Evolutionary conservation across 2,888 invertebrate species (phyloP), one percentile per base, ranked within the genome.

Genomic region (Liopterus haemorrhoidalis): DNA sequence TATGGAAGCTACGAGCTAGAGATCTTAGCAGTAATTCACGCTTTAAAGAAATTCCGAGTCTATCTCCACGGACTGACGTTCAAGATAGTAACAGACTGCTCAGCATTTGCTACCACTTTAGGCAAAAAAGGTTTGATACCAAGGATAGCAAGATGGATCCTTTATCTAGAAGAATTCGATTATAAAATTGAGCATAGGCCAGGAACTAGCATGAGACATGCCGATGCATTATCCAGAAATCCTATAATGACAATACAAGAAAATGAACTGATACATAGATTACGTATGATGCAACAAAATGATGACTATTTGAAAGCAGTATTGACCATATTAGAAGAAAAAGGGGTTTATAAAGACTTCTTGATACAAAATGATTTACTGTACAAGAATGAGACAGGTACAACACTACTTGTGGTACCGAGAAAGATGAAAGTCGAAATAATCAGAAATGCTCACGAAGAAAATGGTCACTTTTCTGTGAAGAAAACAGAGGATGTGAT

Each of bases 101-200:
- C 25, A 9, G 25, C 25, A n/a, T 25, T 25, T 3, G n/a, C 9
- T n/a, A n/a, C 11, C 9, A 25, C 25, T 2, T n/a, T 25, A 3
- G 11, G 11, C 3, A 25, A 25, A 11, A 25, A 25, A 25, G 25
- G 11, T 25, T 11, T 25, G 2, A n/a, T n/a, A n/a, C n/a, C n/a
- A n/a, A n/a, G n/a, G n/a, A 36, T 52, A n/a, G 48, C 49, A 8
- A 38, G 46, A 32, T 50, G 48, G 46, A 45, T 40, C 1, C 28
- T 49, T 21, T 18, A 48, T 21, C 18, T 53, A 5, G 37, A 46
- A 27, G 51, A 54, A 9, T 54, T 41, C 15, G 35, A 47, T 28
- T 52, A 43, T 30, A 37, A 12, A 9, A 46, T 51, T 27, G 48
- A 51, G 25, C 49, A 51, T 45, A 20, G 46, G 19, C 30, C 48